These are phyloP conservation scores for Eupristina koningsbergeri DNA, from an alignment of 1,140 invertebrate species.

Conservation along the genomic window DNA sequence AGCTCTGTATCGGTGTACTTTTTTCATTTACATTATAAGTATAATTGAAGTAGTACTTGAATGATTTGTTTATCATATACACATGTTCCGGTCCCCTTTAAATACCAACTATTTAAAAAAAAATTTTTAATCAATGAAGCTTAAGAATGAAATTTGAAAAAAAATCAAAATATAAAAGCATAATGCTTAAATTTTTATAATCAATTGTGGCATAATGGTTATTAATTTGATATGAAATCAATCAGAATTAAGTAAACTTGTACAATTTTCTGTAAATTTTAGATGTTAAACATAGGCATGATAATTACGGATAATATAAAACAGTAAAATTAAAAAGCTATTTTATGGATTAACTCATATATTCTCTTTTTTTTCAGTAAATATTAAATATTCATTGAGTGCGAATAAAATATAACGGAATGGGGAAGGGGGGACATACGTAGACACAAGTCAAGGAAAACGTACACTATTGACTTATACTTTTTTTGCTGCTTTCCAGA, in stretches of 20 bases:
- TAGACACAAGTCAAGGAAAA: slow-evolving; percentile 61
- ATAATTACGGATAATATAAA: slow-evolving; percentile 27
- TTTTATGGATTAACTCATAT: slow-evolving; percentile 52
- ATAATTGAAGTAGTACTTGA: slow-evolving; percentile 25
- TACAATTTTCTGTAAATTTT: neutral
- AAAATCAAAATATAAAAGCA: slow-evolving; percentile 21
- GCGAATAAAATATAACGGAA: slow-evolving; percentile 57
- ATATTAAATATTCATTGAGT: slow-evolving; percentile 54
- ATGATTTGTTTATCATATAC: slow-evolving; percentile 25
- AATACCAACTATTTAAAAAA: slow-evolving; percentile 41
- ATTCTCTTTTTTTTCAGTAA: slow-evolving; percentile 54
- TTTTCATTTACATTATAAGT: slow-evolving; percentile 18
- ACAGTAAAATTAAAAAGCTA: slow-evolving; percentile 42
- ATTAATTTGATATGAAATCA: slow-evolving; percentile 28
- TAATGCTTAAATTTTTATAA: slow-evolving; percentile 13
- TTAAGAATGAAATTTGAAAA: slow-evolving; percentile 11
- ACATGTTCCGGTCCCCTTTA: slow-evolving; percentile 38
- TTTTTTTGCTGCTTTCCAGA: slow-evolving; percentile 54
- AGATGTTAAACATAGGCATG: slow-evolving; percentile 23
- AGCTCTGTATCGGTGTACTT: neutral
- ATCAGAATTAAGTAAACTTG: neutral
- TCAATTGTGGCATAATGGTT: neutral
- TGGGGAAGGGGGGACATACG: slow-evolving; percentile 56
- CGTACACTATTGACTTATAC: slow-evolving; percentile 57
- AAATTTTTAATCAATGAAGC: slow-evolving; percentile 19